Evolutionary conservation across 1,140 invertebrate species (phyloP).

Genomic region (Saccostrea cuccullata): DNA sequence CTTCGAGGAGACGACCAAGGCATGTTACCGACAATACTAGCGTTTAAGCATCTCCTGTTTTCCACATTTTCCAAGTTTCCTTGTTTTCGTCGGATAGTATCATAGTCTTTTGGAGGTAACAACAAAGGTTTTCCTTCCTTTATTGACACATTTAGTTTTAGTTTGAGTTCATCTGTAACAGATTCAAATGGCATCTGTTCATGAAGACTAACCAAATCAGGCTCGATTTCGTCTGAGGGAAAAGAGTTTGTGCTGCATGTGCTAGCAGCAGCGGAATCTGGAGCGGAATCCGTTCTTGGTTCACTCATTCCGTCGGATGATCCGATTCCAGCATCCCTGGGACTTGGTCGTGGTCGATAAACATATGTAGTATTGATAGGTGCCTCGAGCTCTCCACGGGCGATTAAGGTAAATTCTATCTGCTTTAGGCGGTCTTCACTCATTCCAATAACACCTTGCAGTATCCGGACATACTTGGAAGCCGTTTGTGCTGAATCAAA

Average conservation of each 20-base stretch:
- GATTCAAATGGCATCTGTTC: slow-evolving; percentile 91
- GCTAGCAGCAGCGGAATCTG: slow-evolving; percentile 66
- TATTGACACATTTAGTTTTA: slow-evolving; percentile 84
- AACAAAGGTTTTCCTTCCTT: slow-evolving; percentile 85
- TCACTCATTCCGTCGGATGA: slow-evolving; percentile 64
- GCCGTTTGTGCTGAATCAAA: slow-evolving; percentile 97
- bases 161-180: slow-evolving; percentile 92
- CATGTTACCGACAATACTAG: slow-evolving; percentile 59
- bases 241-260: slow-evolving; percentile 64
- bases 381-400: slow-evolving; percentile 67
- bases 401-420: slow-evolving; percentile 72
- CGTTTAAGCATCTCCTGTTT: slow-evolving; percentile 59
- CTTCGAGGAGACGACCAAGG: neutral
- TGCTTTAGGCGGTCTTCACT: slow-evolving; percentile 83
- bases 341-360: neutral
- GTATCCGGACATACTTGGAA: slow-evolving; percentile 87
- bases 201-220: slow-evolving; percentile 71
- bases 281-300: slow-evolving; percentile 59
- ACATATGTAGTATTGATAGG: slow-evolving; percentile 56
- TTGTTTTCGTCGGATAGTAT: slow-evolving; percentile 87
- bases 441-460: slow-evolving; percentile 90
- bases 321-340: slow-evolving; percentile 39
- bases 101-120: slow-evolving; percentile 94
- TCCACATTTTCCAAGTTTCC: slow-evolving; percentile 81
- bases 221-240: slow-evolving; percentile 68